Base-by-base conservation (phyloP, 2,888 invertebrate genomes). In the Gonocerus acuteangulatus region DNA sequence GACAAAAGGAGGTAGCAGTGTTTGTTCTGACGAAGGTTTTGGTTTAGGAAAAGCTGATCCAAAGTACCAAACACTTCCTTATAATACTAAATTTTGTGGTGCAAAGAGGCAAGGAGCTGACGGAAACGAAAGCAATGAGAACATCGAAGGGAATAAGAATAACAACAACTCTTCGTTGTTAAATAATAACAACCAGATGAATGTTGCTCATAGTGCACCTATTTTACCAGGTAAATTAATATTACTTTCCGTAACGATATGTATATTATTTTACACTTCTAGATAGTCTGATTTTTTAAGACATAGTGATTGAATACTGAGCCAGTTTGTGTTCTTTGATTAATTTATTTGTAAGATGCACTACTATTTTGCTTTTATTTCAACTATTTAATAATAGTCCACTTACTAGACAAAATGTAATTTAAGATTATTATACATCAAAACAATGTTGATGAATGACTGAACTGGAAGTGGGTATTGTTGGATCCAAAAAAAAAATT, bases 1-100 rank as follows among this genome's bases (percentile, higher is more conserved):
- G 56, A 65, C 66, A 13, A 22, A 27, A 2, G 52, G 52, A 9
- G 39, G 39, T 1, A 13, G 19, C 9, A 22, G 48, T 11, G 32
- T 36, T 2, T 19, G 36, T 2, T 27, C 18, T 18, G 57, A 57
- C 9, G 57, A 57, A n/a, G 57, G 57, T 71, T 87, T 89, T 72
- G 82, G 83, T 63, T 82, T 87, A 22, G 88, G 85, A 71, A 91
- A 91, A 74, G 86, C 86, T 60, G 91, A 93, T 74, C 90, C 87
- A 44, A 95, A 90, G 76, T 93, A 89, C 78, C 92, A 93, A 78
- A 91, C 91, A 23, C 78, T 93, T 75, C 92, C 93, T 69, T 89
- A 90, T 76, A 93, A 86, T 73, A 89, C 87, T 36, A 93, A 90
- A 75, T 89, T 89, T 73, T 78, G 57, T 2, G 57, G 57, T 1